Percentiles rank a stretch among this genome's conserved stretches.
phyloP scores from a whole-genome alignment of 2,113 vertebrate genomes.

The Ictalurus punctatus region DNA sequence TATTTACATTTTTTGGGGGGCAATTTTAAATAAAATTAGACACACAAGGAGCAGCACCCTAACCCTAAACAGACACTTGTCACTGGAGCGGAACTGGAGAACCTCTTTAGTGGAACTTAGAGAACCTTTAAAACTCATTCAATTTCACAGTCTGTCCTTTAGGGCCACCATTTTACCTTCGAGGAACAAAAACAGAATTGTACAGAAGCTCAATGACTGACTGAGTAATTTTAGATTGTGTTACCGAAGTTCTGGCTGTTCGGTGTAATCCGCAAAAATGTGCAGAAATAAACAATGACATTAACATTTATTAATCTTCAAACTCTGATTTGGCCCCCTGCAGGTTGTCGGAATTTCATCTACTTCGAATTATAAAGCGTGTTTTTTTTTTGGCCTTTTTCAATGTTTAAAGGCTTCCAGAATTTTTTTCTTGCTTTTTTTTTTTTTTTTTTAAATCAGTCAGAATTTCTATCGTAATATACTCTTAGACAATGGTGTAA shows the following conservation, averaged over 20 bases:
- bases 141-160: neutral
- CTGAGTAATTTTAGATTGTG: neutral
- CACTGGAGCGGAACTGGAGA: neutral
- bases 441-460: neutral
- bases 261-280: neutral
- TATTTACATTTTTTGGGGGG: neutral
- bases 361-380: neutral
- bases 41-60: too few relatives aligned
- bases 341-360: neutral
- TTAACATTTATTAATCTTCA: neutral
- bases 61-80: neutral
- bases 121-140: neutral
- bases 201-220: too few relatives aligned
- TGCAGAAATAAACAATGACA: neutral
- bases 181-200: neutral
- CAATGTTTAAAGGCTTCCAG: neutral
- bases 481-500: neutral
- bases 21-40: neutral
- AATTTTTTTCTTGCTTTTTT: neutral
- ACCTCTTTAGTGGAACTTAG: neutral
- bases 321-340: neutral
- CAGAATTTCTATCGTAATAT: too few relatives aligned
- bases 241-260: neutral
- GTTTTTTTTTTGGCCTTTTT: neutral
- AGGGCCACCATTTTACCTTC: neutral